phyloP scores from a whole-genome alignment of 2,888 invertebrate species.

The Pediacus dermestoides region DNA sequence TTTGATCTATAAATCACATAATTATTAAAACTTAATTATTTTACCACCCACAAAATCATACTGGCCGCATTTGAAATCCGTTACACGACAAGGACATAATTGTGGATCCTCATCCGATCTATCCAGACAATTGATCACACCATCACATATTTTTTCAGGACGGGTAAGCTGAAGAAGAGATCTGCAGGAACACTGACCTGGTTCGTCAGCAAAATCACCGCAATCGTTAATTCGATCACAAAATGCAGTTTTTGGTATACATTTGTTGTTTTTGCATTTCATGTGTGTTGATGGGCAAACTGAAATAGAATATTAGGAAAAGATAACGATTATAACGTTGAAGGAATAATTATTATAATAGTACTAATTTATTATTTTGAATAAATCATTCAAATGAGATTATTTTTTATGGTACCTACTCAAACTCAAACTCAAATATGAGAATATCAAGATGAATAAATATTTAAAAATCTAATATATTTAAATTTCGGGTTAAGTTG shows the following conservation, averaged over 20 bases:
- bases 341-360: not conserved
- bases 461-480: too few species aligned
- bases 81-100: constrained; percentile 59
- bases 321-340: not conserved
- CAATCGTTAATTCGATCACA: constrained; percentile 68
- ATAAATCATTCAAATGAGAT: too few species aligned
- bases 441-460: too few species aligned
- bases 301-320: constrained; percentile 41
- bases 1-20: constrained; percentile 47
- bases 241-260: constrained; percentile 66
- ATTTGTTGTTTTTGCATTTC: constrained; percentile 67
- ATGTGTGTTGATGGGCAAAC: constrained; percentile 63
- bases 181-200: constrained; percentile 59
- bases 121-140: constrained; percentile 71
- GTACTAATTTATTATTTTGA: not conserved
- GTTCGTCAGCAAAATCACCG: constrained; percentile 70
- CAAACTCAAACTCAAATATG: too few species aligned
- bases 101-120: constrained; percentile 70
- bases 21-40: too few species aligned
- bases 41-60: too few species aligned
- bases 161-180: constrained; percentile 65
- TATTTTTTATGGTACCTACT: too few species aligned
- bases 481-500: too few species aligned
- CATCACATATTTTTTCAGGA: constrained; percentile 72
- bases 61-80: constrained; percentile 54